phyloP scores from a whole-genome alignment of 2,797 vertebrate species.

The Tragopan temminckii region DNA sequence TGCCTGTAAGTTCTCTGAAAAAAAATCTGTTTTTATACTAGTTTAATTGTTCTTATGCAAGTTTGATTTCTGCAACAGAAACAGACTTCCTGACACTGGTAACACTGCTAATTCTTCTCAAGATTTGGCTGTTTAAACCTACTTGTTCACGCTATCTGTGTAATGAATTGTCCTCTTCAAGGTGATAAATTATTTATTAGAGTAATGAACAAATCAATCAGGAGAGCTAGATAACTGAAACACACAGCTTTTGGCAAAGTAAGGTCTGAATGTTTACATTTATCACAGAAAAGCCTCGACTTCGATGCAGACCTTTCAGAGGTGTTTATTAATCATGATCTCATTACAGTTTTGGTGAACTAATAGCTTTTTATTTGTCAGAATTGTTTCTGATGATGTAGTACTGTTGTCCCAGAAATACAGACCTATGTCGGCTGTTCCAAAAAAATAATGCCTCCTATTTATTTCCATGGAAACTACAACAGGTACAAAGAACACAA shows the following conservation, averaged over 20 bases:
- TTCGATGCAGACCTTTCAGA: slow-evolving; percentile 81
- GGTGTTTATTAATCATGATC: slow-evolving; percentile 83
- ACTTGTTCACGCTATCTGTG: slow-evolving; percentile 60
- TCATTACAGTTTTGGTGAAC: slow-evolving; percentile 79
- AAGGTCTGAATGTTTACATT: slow-evolving; percentile 77
- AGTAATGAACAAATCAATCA: slow-evolving; percentile 84
- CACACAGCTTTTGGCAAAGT: slow-evolving; percentile 78
- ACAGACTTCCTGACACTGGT: neutral
- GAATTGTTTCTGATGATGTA: slow-evolving; percentile 76
- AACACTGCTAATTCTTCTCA: slow-evolving; percentile 45
- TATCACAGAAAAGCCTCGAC: slow-evolving; percentile 78
- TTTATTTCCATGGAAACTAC: neutral
- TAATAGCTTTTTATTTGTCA: slow-evolving; percentile 81
- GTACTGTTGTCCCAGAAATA: slow-evolving; percentile 62
- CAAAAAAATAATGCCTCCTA: neutral
- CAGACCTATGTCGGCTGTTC: neutral
- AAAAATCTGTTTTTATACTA: neutral
- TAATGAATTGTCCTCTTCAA: slow-evolving; percentile 77
- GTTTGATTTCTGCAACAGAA: neutral
- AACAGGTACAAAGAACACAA: neutral
- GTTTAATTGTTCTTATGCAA: neutral
- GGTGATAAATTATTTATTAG: slow-evolving; percentile 83
- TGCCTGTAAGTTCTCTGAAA: neutral
- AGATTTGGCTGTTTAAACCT: slow-evolving; percentile 64
- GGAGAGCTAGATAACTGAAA: slow-evolving; percentile 65